Base-by-base conservation (phyloP, 2,797 vertebrate species). In the Pagetopsis macropterus region DNA sequence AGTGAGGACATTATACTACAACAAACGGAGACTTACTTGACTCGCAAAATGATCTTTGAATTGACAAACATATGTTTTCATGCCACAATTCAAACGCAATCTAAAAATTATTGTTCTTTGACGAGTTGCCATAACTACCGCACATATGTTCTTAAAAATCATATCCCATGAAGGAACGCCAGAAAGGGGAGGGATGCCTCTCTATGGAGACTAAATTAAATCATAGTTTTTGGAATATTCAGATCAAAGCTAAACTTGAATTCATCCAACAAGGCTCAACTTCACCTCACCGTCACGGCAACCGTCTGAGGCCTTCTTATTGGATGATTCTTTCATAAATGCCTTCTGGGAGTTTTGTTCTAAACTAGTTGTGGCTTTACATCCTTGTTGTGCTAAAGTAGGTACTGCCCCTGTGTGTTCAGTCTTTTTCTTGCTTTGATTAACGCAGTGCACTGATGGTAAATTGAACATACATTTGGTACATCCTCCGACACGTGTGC, bases 391-490 rank as follows among this genome's bases (percentile, higher is more conserved):
- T 49, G n/a, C 27, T 49, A 11, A 60, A 37, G 9, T 5, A 52
- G 15, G 9, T 23, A 1, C 33, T 51, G 13, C n/a, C 7, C 9
- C 2, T 9, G 21, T 40, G 46, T 43, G 48, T 37, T n/a, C 15
- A 63, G n/a, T 15, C 43, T 21, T 41, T 14, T 16, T 3, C 19
- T 44, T 23, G 5, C 43, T 17, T 33, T 15, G 48, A 37, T 4
- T 6, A 13, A 51, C 41, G 37, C 9, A 12, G 31, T 40, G 59
- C 75, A 82, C 76, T 76, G 87, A 85, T 58, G 70, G 79, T 71
- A 79, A 69, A 75, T 48, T 82, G 79, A 85, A 58, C 27, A 27
- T 58, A 17, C 75, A 70, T 68, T 74, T 16, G 50, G 19, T 16
- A 2, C 49, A 4, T 50, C 19, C 17, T 15, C 64, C 46, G 15